These are phyloP conservation scores for Itoplectis maculator DNA, from an alignment of 2,888 invertebrate species.

Conservation along the genomic window DNA sequence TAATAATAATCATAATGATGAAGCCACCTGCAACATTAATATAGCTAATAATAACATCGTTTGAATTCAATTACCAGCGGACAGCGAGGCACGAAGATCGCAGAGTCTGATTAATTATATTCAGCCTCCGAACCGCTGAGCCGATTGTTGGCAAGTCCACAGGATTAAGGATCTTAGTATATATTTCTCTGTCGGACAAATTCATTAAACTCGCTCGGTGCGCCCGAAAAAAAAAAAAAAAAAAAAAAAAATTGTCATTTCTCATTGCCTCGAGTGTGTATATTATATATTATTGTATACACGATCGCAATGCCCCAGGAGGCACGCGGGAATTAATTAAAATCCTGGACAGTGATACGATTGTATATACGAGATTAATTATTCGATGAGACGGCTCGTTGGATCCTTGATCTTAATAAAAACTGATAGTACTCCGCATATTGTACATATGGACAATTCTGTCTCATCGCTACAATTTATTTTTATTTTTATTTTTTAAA, in stretches of 20 bases:
- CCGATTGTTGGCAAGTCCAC: constrained; percentile 28
- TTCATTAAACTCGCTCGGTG: constrained; percentile 39
- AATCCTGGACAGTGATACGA: constrained; percentile 54
- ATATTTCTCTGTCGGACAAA: constrained; percentile 11
- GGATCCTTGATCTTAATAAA: constrained; percentile 63
- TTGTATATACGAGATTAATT: constrained; percentile 53
- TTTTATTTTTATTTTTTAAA: constrained; percentile 25
- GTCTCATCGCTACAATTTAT: constrained; percentile 35
- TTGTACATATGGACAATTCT: constrained; percentile 59
- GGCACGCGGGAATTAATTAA: constrained; percentile 52
- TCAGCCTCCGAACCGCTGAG: constrained; percentile 9
- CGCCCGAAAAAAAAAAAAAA: constrained; percentile 6
- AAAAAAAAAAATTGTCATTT: constrained; percentile 38
- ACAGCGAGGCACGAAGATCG: constrained; percentile 24
- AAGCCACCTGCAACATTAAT: constrained; percentile 8
- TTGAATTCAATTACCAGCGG: constrained; percentile 46
- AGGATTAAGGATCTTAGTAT: constrained; percentile 24
- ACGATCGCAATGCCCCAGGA: no score
- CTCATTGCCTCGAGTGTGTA: constrained; percentile 23
- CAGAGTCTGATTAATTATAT: constrained; percentile 50
- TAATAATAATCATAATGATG: neutral
- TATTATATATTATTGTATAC: no score
- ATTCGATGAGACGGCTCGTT: constrained; percentile 64
- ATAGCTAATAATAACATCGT: constrained; percentile 26
- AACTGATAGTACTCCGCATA: constrained; percentile 46